A percentile compares a stretch with the other conserved stretches of the same genome.
Evolutionary conservation across 2,888 invertebrate genomes (phyloP).

Genomic region (Oligia strigilis): DNA sequence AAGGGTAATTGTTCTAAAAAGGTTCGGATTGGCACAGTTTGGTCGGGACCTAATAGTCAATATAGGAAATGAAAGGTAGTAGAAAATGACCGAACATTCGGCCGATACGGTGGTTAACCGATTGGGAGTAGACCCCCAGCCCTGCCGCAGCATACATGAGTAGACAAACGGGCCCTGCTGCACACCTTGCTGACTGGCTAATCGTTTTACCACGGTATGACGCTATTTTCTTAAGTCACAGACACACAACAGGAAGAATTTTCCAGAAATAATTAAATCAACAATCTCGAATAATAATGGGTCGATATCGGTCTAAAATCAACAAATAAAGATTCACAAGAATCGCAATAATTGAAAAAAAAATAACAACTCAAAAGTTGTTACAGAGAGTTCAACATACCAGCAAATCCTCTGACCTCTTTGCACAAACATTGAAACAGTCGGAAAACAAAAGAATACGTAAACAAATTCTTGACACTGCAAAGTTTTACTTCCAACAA

Average conservation of each 20-base stretch:
- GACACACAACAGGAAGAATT: neutral
- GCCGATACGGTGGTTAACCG: no score
- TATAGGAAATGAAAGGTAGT: no score
- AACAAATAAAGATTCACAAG: neutral
- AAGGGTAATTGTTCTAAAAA: no score
- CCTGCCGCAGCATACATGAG: no score
- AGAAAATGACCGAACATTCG: no score
- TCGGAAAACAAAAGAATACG: slow-evolving; percentile 13
- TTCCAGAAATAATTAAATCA: no score
- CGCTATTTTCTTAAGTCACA: neutral
- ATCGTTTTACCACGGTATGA: neutral
- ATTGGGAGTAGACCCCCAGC: no score
- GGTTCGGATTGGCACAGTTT: no score
- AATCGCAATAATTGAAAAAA: neutral
- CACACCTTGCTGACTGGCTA: neutral
- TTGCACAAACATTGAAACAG: slow-evolving; percentile 12
- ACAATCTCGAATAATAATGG: neutral
- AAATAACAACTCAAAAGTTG: slow-evolving; percentile 13
- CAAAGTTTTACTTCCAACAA: neutral
- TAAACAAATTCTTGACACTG: slow-evolving; percentile 25
- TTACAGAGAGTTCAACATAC: slow-evolving; percentile 27
- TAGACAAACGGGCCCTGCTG: neutral
- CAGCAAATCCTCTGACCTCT: slow-evolving; percentile 7
- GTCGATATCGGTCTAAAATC: neutral
- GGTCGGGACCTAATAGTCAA: no score